Evolutionary conservation across 2,888 invertebrate species (phyloP), one percentile per base, ranked within the genome.

Genomic region (Scaptomyza tumidula): DNA sequence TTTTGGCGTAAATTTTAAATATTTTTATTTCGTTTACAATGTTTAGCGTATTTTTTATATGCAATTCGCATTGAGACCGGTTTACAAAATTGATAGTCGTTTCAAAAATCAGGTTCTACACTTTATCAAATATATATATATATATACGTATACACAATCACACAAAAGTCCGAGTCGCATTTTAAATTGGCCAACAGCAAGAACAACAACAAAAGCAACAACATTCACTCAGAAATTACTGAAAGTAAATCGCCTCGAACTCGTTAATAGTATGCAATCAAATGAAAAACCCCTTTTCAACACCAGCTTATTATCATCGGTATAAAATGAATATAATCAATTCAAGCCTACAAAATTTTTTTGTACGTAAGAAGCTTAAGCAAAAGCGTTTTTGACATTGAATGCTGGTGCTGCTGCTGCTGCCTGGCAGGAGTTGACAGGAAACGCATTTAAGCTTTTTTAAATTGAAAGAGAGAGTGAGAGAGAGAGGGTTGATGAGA

Each of bases 71-170:
- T 62, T 48, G 27, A 58, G 80, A 77, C 76, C 76, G 80, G 71
- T 80, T 79, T 66, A 60, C 3, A 35, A 35, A 35, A 35, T 5
- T 6, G 62, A 75, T 57, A 60, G 50, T 77, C 55, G 53, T 37
- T 72, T 58, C 50, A 49, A 66, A 80, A 82, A 85, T 63, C 85
- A 85, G 87, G 85, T 85, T 89, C 79, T 85, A 80, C 58, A 67
- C 29, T 50, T 74, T 50, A 71, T 54, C 56, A 46, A 61, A 62
- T 56, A 14, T 35, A 13, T 11, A 14, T 13, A 49, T 19, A 19
- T 19, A 19, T 19, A n/a, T n/a, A n/a, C n/a, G n/a, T n/a, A n/a
- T n/a, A n/a, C 48, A 44, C 53, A 65, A 66, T 63, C 75, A 37
- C 43, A 39, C 54, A 58, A n/a, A 72, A 55, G 19, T 68, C 60